Evolutionary conservation across 2,113 vertebrate genomes (phyloP).

Genomic region (Thryonomys swinderianus): DNA sequence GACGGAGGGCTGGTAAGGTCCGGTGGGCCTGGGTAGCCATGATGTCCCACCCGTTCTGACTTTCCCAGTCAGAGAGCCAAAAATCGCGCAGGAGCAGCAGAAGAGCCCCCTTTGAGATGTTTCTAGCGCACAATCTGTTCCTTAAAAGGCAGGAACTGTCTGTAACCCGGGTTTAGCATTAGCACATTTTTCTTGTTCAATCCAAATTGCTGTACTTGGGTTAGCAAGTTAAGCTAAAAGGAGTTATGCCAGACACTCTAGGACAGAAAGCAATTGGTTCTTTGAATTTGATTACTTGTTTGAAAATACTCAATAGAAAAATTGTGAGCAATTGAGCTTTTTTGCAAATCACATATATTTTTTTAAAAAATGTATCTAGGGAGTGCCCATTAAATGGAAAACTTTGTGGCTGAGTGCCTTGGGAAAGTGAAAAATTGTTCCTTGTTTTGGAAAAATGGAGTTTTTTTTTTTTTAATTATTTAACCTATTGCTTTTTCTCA

Average conservation of each 20-base stretch:
- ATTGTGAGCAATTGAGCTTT: constrained; percentile 54
- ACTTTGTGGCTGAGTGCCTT: neutral
- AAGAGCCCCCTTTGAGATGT: constrained; percentile 77
- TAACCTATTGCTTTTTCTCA: neutral
- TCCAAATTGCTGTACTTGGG: constrained; percentile 4
- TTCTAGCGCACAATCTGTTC: constrained; percentile 86
- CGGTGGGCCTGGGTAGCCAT: fast-evolving
- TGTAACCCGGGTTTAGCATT: neutral
- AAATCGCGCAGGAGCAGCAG: constrained; percentile 71
- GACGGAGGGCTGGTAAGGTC: neutral
- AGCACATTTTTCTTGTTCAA: neutral
- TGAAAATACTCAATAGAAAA: constrained; percentile 66
- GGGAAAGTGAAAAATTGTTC: constrained; percentile 28
- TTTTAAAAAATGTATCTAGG: constrained; percentile 64
- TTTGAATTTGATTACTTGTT: constrained; percentile 65
- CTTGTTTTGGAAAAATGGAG: neutral
- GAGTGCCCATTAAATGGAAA: constrained; percentile 43
- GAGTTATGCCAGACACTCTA: neutral
- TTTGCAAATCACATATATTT: constrained; percentile 47
- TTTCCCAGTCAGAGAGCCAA: neutral
- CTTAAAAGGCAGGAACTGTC: constrained; percentile 86
- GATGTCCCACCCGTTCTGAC: neutral
- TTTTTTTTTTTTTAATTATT: neutral
- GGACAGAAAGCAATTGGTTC: constrained; percentile 38
- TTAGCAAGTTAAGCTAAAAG: constrained; percentile 25